Conservation (phyloP, 2,113 vertebrate species). For the Equus przewalskii region DNA sequence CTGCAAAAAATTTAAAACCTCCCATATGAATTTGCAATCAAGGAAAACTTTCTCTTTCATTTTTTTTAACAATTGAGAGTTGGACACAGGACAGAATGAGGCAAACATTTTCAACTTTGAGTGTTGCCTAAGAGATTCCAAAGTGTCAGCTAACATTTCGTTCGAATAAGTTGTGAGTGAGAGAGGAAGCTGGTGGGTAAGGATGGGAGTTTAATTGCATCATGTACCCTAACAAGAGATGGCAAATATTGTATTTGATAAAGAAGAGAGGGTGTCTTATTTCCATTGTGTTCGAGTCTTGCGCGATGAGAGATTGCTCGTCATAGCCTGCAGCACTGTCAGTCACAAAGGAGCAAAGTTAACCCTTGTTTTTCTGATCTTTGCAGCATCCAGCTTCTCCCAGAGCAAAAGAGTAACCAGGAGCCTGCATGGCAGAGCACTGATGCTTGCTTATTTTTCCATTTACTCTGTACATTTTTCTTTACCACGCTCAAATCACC, state of each 20-base stretch:
- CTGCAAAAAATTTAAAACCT: slow-evolving; percentile 79
- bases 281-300: slow-evolving; percentile 76
- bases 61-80: slow-evolving; percentile 61
- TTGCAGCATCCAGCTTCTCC: slow-evolving; percentile 7
- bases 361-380: slow-evolving; percentile 66
- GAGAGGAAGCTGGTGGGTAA: slow-evolving; percentile 58
- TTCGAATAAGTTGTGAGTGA: slow-evolving; percentile 67
- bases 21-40: slow-evolving; percentile 83
- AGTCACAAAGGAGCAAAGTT: slow-evolving; percentile 67
- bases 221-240: slow-evolving; percentile 77
- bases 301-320: slow-evolving; percentile 71
- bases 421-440: background rate
- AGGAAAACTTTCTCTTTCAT: slow-evolving; percentile 66
- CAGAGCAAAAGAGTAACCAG: background rate
- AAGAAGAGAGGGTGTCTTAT: slow-evolving; percentile 76
- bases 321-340: slow-evolving; percentile 73
- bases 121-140: slow-evolving; percentile 59
- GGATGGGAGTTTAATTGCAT: slow-evolving; percentile 76
- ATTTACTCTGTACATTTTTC: background rate
- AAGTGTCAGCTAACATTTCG: slow-evolving; percentile 71
- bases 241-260: slow-evolving; percentile 78
- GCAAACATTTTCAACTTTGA: slow-evolving; percentile 66
- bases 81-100: slow-evolving; percentile 76
- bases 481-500: background rate
- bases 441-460: background rate